These are phyloP conservation scores for Heliocidaris erythrogramma DNA, from an alignment of 35 echinoderm and acorn worm genomes.

Conservation along the genomic window DNA sequence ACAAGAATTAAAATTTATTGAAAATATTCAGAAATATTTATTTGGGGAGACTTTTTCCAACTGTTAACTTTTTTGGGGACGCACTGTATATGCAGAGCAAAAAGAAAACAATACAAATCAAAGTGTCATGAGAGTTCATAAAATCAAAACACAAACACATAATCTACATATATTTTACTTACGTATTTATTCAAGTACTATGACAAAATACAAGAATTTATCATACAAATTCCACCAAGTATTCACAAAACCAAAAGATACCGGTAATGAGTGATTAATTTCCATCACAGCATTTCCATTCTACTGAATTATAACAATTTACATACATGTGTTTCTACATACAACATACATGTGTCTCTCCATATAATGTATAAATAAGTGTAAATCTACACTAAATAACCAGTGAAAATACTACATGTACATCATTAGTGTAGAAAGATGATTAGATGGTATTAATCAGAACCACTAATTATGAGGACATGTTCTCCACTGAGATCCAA, in stretches of 20 bases:
- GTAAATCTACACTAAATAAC: neutral
- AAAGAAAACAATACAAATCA: too few relatives aligned
- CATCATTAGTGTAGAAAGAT: neutral
- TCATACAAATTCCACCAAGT: neutral
- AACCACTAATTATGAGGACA: neutral
- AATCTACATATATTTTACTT: neutral
- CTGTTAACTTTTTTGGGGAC: too few relatives aligned
- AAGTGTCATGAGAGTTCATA: neutral
- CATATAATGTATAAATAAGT: neutral
- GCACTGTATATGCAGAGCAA: too few relatives aligned
- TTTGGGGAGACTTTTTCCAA: too few relatives aligned
- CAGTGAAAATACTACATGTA: neutral
- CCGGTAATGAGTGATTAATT: neutral
- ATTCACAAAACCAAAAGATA: neutral
- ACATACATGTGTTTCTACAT: neutral
- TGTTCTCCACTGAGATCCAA: neutral
- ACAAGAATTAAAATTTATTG: too few relatives aligned
- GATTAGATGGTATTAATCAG: neutral
- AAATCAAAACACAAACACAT: neutral
- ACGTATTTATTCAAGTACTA: slow-evolving; percentile 4
- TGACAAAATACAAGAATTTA: slow-evolving; percentile 13
- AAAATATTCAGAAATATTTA: too few relatives aligned
- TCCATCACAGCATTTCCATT: neutral
- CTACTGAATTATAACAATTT: neutral
- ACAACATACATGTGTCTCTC: neutral